phyloP scores from a whole-genome alignment of 37 sponge, comb jelly and placozoan genomes.

The Amphimedon queenslandica region DNA sequence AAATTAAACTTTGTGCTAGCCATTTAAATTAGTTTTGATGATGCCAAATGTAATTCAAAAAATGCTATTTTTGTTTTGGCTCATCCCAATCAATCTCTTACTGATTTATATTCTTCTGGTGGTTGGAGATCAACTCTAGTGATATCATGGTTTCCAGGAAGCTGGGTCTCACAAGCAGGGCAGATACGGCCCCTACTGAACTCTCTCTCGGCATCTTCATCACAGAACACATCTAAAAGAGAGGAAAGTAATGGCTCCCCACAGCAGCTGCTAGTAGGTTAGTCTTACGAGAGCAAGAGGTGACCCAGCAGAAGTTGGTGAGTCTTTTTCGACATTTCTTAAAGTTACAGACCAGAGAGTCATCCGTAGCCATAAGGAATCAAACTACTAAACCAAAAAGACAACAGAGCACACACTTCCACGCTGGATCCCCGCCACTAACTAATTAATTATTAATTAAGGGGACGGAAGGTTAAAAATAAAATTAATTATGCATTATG shows the following conservation, averaged over 20 bases:
- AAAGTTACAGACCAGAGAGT: constrained; percentile 80
- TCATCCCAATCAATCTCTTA: constrained; percentile 12
- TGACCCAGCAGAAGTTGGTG: constrained; percentile 78
- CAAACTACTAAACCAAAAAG: not conserved
- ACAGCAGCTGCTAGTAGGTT: constrained; percentile 64
- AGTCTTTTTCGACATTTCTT: constrained; percentile 85
- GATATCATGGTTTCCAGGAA: constrained; percentile 79
- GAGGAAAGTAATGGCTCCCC: constrained; percentile 89
- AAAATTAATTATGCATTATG: too few species aligned
- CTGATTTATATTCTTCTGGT: constrained; percentile 88
- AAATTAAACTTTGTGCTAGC: not conserved
- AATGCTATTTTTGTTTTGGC: not conserved
- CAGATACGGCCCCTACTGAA: constrained; percentile 63
- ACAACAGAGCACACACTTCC: not conserved
- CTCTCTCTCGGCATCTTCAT: constrained; percentile 85
- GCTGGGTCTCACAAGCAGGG: constrained; percentile 80
- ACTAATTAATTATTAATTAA: too few species aligned
- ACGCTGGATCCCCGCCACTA: not conserved
- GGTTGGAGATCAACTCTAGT: constrained; percentile 75
- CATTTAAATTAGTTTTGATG: not conserved
- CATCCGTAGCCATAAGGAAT: constrained; percentile 26
- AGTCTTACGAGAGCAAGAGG: constrained; percentile 87
- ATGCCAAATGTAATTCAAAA: not conserved
- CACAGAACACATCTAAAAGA: constrained; percentile 91
- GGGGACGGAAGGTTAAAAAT: too few species aligned